Percentiles rank a stretch among this genome's conserved stretches.
phyloP scores from a whole-genome alignment of 2,113 vertebrate genomes.

The Amia ocellicauda region DNA sequence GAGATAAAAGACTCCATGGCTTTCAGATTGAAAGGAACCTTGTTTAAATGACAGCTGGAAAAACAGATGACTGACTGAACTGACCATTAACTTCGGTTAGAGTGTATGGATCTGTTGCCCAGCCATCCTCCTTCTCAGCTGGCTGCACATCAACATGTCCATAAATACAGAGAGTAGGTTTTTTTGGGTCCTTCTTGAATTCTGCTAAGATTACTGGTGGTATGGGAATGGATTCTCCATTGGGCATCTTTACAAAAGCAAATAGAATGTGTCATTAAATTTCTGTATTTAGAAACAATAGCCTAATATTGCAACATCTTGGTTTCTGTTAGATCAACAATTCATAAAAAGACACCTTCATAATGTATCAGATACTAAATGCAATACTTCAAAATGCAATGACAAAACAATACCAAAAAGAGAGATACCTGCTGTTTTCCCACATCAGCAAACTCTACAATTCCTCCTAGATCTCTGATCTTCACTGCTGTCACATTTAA shows the following conservation, averaged over 20 bases:
- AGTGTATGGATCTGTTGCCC: constrained; percentile 58
- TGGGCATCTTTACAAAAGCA: constrained; percentile 50
- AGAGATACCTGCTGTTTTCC: constrained; percentile 56
- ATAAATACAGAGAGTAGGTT: constrained; percentile 68
- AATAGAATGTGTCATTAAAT: not conserved
- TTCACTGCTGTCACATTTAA: constrained; percentile 40
- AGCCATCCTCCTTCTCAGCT: constrained; percentile 62
- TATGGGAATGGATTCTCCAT: constrained; percentile 48
- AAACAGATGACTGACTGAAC: too few species aligned
- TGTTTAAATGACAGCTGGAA: too few species aligned
- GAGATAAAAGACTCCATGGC: too few species aligned
- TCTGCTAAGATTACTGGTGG: constrained; percentile 64
- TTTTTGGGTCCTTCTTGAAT: constrained; percentile 55
- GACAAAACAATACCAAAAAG: not conserved
- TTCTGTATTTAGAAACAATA: not conserved
- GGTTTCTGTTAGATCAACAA: not conserved
- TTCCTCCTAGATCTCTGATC: constrained; percentile 57
- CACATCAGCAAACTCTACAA: constrained; percentile 42
- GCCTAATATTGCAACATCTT: not conserved
- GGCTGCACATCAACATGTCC: constrained; percentile 75
- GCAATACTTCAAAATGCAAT: not conserved
- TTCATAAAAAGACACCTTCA: not conserved
- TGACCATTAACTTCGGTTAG: constrained; percentile 64
- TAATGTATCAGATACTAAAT: not conserved
- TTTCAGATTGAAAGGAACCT: too few species aligned